These are phyloP conservation scores for Apogon hyalosoma DNA, from an alignment of 2,797 vertebrate genomes.

Conservation along the genomic window DNA sequence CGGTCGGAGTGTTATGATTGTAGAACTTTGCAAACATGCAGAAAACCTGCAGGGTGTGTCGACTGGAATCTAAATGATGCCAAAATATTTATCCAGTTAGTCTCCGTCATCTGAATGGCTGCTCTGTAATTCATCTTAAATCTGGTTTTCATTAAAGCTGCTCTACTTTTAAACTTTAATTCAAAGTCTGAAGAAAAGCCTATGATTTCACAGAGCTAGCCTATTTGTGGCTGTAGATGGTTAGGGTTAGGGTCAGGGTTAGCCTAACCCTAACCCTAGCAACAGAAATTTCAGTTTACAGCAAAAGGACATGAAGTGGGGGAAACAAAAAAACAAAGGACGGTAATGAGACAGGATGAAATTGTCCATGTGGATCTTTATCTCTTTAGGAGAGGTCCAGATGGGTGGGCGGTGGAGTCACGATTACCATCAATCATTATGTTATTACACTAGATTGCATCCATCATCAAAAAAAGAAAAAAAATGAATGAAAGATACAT, in stretches of 20 bases:
- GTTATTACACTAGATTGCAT: constrained; percentile 57
- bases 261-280: too few species aligned
- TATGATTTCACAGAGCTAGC: constrained; percentile 22
- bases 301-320: constrained; percentile 5
- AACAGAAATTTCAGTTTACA: constrained; percentile 10
- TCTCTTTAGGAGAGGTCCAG: constrained; percentile 61
- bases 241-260: background rate
- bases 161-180: constrained; percentile 14
- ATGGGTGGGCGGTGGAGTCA: constrained; percentile 48
- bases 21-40: constrained; percentile 18
- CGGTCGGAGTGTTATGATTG: constrained; percentile 42
- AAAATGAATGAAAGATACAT: constrained; percentile 8
- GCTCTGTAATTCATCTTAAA: constrained; percentile 4
- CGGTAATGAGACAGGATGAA: constrained; percentile 36
- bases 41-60: constrained; percentile 41
- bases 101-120: constrained; percentile 23
- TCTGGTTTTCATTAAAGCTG: constrained; percentile 47
- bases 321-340: constrained; percentile 8
- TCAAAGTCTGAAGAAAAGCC: constrained; percentile 21
- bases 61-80: constrained; percentile 42
- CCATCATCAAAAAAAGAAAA: constrained; percentile 27
- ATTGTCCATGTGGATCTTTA: constrained; percentile 65
- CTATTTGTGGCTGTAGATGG: background rate
- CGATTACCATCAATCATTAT: constrained; percentile 64
- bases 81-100: constrained; percentile 69